Evolutionary conservation across 1,140 invertebrate genomes (phyloP).

Genomic region (Anoplolepis gracilipes): DNA sequence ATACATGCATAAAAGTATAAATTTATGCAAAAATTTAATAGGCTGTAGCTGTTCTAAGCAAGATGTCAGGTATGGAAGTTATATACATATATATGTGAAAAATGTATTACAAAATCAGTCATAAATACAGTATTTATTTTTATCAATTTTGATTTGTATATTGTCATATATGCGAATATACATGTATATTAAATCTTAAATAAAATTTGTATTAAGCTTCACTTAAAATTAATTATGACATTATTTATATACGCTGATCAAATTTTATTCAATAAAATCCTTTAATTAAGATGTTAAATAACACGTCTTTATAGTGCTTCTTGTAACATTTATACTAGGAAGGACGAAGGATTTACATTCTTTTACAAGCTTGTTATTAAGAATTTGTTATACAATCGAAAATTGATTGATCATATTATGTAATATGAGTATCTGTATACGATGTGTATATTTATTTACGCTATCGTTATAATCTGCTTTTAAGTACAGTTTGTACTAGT

Average conservation of each 20-base stretch:
- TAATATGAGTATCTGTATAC: slow-evolving; percentile 12
- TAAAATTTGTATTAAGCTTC: slow-evolving; percentile 20
- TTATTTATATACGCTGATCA: neutral
- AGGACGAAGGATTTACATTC: neutral
- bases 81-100: neutral
- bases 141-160: slow-evolving; percentile 25
- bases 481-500: slow-evolving; percentile 57
- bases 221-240: slow-evolving; percentile 16
- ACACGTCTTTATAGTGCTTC: neutral
- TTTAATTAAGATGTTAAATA: slow-evolving; percentile 26
- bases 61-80: neutral
- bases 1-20: slow-evolving; percentile 2
- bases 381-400: neutral
- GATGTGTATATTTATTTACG: slow-evolving; percentile 24
- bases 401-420: neutral
- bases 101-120: neutral
- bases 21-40: slow-evolving; percentile 12
- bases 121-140: slow-evolving; percentile 20
- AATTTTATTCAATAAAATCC: neutral
- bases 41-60: neutral
- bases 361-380: neutral
- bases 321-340: neutral
- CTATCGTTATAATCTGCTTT: slow-evolving; percentile 34
- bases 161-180: slow-evolving; percentile 15
- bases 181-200: slow-evolving; percentile 17